phyloP scores from a whole-genome alignment of 2,888 invertebrate genomes.

The Torymus aiolomorphi region DNA sequence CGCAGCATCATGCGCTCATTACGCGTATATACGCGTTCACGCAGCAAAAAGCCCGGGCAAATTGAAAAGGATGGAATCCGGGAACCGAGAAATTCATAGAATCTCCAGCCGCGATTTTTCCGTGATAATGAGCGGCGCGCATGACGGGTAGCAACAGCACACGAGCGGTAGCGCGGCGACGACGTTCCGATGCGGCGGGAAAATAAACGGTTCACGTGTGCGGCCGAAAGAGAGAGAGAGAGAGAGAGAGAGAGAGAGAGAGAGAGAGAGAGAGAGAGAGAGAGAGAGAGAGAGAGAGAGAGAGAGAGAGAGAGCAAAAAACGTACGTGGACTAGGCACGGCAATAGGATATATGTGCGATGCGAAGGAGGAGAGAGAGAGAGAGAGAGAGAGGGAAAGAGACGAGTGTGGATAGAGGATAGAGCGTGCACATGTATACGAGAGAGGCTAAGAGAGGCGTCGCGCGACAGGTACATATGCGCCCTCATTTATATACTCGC shows the following conservation, averaged over 20 bases:
- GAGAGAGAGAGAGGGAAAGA: no score
- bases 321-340: background rate
- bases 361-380: background rate
- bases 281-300: background rate
- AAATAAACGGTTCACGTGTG: background rate
- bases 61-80: slow-evolving; percentile 31
- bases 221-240: background rate
- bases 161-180: background rate
- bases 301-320: background rate
- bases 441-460: background rate
- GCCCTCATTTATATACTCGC: background rate
- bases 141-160: slow-evolving; percentile 27
- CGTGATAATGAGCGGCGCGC: slow-evolving; percentile 24
- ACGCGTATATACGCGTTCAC: slow-evolving; percentile 1
- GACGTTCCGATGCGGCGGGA: background rate
- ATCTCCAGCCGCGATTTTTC: slow-evolving; percentile 26
- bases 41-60: slow-evolving; percentile 17
- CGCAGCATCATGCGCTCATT: slow-evolving; percentile 7
- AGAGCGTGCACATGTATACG: no score
- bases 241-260: background rate
- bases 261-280: background rate
- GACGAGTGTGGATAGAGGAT: no score
- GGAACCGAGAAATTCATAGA: slow-evolving; percentile 42
- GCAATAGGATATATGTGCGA: background rate
- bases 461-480: slow-evolving; percentile 18